Conservation (phyloP, 2,113 vertebrate genomes). For the Atlantisia rogersi region DNA sequence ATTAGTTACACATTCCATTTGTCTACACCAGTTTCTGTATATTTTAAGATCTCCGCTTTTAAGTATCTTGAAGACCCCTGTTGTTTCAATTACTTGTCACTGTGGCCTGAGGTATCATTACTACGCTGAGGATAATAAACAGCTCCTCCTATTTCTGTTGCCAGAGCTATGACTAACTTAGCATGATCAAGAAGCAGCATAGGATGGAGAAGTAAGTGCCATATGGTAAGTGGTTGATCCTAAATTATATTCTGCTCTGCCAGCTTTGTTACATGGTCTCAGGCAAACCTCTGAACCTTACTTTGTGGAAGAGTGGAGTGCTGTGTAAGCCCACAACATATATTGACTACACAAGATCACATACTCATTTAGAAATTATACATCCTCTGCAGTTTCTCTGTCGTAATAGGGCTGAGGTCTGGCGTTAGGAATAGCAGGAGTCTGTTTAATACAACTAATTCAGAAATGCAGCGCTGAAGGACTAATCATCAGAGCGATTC, state of each 20-base stretch:
- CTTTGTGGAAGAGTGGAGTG: not conserved
- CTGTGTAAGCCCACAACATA: not conserved
- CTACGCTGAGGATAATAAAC: slow-evolving; percentile 36
- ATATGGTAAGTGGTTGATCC: not conserved
- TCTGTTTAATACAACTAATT: not conserved
- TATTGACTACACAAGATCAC: not conserved
- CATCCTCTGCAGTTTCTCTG: not conserved
- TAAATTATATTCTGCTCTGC: not conserved
- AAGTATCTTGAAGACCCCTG: slow-evolving; percentile 35
- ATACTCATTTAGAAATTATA: not conserved
- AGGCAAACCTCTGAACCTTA: not conserved
- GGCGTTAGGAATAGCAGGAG: not conserved
- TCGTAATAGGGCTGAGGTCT: not conserved
- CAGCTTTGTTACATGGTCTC: not conserved
- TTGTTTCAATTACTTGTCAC: slow-evolving; percentile 64
- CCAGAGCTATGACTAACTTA: slow-evolving; percentile 38
- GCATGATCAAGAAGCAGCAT: slow-evolving; percentile 16
- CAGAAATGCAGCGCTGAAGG: not conserved
- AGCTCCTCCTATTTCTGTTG: slow-evolving; percentile 32
- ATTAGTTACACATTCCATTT: slow-evolving; percentile 49
- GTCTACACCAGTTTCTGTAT: not conserved
- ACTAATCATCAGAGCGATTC: not conserved
- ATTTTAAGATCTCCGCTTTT: slow-evolving; percentile 47
- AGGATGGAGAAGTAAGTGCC: not conserved
- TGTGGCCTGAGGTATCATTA: slow-evolving; percentile 58